Evolutionary conservation across 2,797 vertebrate species (phyloP), one percentile per base, ranked within the genome.

Genomic region (Enteromius unitaeniatus): DNA sequence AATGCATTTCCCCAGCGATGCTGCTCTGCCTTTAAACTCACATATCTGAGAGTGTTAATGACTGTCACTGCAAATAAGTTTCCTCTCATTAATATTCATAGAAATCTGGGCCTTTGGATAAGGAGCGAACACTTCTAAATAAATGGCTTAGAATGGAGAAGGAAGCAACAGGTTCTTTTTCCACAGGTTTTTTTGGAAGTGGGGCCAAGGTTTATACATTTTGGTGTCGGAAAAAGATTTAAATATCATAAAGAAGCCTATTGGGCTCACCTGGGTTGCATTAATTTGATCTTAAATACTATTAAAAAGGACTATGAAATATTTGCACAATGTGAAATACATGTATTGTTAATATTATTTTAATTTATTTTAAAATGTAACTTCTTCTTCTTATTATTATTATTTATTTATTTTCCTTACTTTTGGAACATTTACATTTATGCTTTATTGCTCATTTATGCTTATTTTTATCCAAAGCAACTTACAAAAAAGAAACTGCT

Each of bases 31-130:
- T 79, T 78, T 78, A 58, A 62, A 23, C 55, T 78, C 75, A 78
- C 23, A 62, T 78, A 78, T 78, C 64, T 67, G 28, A 79, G 64
- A 79, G 28, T 49, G 60, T 34, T 79, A 67, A 79, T 67, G 60
- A 79, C 42, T 37, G 77, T 67, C 77, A 67, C 62, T 34, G 62
- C 42, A 79, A 79, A 79, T 49, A 79, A 53, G 28, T 74, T 65
- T 74, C 45, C 58, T 53, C 70, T 51, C 4, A 3, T 65, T 75
- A 76, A 82, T 75, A 75, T 82, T 75, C 58, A 75, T 49, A 23
- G 53, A 42, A 62, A 81, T 51, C 6, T 0, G 0, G 23, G 23
- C 34, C 11, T 45, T 70, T 72, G 37, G 51, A 81, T 60, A 47
- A 40, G 68, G 42, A 60, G 45, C 2, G n/a, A 65, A 65, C 21